Evolutionary conservation across 2,113 vertebrate species (phyloP).

Genomic region (Rhineura floridana): DNA sequence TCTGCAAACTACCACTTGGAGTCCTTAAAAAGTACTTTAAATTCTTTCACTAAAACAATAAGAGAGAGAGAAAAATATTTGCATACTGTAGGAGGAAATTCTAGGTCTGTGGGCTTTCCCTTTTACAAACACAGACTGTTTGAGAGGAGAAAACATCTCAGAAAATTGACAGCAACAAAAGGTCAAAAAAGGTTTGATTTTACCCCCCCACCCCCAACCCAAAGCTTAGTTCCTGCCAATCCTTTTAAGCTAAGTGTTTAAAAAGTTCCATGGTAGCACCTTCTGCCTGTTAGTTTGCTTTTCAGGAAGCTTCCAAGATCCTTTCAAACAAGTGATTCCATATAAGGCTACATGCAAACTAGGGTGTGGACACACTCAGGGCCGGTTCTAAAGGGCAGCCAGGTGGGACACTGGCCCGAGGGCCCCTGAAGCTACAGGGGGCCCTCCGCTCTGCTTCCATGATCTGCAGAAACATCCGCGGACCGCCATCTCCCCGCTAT

Average conservation of each 20-base stretch:
- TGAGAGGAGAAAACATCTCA: neutral
- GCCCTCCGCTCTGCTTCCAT: no score
- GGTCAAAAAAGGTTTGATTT: neutral
- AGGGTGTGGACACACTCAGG: no score
- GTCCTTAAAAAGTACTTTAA: neutral
- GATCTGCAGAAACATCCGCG: no score
- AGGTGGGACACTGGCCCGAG: no score
- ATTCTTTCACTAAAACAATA: neutral
- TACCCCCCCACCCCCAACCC: neutral
- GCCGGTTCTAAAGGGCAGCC: no score
- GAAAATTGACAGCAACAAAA: neutral
- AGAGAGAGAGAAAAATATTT: constrained; percentile 1
- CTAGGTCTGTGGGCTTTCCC: neutral
- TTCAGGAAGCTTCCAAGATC: neutral
- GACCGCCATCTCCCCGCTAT: no score
- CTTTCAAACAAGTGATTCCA: neutral
- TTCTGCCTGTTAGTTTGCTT: neutral
- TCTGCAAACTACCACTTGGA: neutral
- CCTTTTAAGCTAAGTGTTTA: neutral
- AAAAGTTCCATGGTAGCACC: neutral
- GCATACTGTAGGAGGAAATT: neutral
- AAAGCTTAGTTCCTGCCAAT: neutral
- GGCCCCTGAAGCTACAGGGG: no score
- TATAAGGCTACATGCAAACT: no score
- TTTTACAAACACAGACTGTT: neutral